Evolutionary conservation across 2,797 vertebrate genomes (phyloP).

Genomic region (Anguilla pacifica): DNA sequence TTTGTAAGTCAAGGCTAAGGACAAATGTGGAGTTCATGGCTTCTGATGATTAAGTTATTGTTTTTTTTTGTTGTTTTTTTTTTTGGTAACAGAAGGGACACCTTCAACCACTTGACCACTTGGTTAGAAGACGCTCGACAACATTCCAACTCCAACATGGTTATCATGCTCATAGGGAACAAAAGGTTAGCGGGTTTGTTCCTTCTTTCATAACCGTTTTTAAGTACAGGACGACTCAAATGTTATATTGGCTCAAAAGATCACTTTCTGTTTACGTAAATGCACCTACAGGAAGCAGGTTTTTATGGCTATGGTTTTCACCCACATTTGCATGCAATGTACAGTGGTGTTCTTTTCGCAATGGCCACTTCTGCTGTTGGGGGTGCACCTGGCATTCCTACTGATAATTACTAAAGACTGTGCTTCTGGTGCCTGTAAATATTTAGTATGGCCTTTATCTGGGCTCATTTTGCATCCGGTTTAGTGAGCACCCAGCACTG

Average conservation of each 20-base stretch:
- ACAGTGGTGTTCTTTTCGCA: background rate
- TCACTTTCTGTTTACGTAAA: background rate
- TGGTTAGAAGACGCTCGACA: slow-evolving; percentile 99
- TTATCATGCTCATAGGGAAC: slow-evolving; percentile 99
- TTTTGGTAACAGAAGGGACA: slow-evolving; percentile 86
- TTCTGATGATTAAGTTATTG: background rate
- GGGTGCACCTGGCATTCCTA: background rate
- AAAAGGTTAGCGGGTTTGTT: slow-evolving; percentile 81
- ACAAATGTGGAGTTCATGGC: background rate
- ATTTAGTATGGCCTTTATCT: background rate
- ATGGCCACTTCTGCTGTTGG: background rate
- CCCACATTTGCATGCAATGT: background rate
- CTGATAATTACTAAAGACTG: background rate
- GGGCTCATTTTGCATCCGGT: background rate
- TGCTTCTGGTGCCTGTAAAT: background rate
- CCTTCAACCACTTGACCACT: slow-evolving; percentile 98
- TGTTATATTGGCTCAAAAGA: background rate
- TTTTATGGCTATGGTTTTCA: background rate
- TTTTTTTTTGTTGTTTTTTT: no score
- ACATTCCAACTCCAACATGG: slow-evolving; percentile 99
- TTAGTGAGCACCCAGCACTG: background rate
- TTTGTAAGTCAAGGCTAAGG: background rate
- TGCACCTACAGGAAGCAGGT: background rate
- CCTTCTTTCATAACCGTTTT: no score
- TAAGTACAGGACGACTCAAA: background rate